phyloP scores from a whole-genome alignment of 2,888 invertebrate species.

The Acronicta leporina region DNA sequence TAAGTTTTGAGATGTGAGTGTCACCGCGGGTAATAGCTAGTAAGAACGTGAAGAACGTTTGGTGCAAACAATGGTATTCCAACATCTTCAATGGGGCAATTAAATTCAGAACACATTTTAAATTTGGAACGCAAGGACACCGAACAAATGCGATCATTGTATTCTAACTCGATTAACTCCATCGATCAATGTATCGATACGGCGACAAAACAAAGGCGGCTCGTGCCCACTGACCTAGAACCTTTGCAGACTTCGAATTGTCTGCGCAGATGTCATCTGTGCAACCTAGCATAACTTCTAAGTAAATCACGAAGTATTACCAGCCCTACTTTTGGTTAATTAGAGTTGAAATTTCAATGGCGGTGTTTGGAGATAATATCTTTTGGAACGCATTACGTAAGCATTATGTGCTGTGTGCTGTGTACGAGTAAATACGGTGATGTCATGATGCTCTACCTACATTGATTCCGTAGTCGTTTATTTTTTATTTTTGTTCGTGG shows the following conservation, averaged over 20 bases:
- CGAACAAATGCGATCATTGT: slow-evolving; percentile 47
- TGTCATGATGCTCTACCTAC: slow-evolving; percentile 76
- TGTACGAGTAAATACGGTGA: slow-evolving; percentile 72
- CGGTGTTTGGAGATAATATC: slow-evolving; percentile 15
- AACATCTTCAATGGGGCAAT: not conserved
- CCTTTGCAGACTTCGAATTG: slow-evolving; percentile 64
- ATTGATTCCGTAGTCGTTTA: slow-evolving; percentile 51
- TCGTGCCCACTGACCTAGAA: slow-evolving; percentile 78
- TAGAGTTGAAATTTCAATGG: slow-evolving; percentile 36
- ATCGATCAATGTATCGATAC: slow-evolving; percentile 60
- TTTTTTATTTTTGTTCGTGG: slow-evolving; percentile 26
- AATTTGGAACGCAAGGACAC: slow-evolving; percentile 29
- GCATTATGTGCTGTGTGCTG: slow-evolving; percentile 55
- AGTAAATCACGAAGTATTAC: slow-evolving; percentile 13
- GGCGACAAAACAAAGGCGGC: slow-evolving; percentile 62
- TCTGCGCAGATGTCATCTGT: slow-evolving; percentile 60
- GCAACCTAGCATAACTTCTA: slow-evolving; percentile 24
- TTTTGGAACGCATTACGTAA: slow-evolving; percentile 47
- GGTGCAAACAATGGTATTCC: not conserved
- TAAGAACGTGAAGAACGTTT: too few relatives aligned
- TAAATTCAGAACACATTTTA: slow-evolving; percentile 5
- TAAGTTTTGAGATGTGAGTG: too few relatives aligned
- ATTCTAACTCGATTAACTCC: slow-evolving; percentile 60
- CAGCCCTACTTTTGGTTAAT: not conserved
- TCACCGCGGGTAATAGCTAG: too few relatives aligned